Base-by-base conservation (phyloP, 2,888 invertebrate genomes). In the Leptarthrus brevirostris region DNA sequence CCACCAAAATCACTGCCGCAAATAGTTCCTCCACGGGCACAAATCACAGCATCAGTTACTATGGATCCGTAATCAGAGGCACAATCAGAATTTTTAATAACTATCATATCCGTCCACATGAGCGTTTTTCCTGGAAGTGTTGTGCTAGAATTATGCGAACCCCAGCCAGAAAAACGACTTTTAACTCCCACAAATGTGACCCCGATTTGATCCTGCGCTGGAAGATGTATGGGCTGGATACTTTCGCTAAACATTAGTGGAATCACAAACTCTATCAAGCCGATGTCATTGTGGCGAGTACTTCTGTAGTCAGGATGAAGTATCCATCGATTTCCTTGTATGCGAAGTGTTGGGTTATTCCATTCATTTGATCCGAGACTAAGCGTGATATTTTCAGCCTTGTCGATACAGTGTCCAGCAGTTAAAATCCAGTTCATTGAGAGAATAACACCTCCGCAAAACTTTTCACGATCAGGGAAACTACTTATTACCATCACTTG, bases 111-210 rank as follows among this genome's bases (percentile, higher is more conserved):
- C 4, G 22, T 36, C 58, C 70, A 74, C 26, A 61, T 49, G 3
- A 74, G 52, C 5, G 3, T 12, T 6, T 40, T 16, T 26, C 47
- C 52, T 20, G 53, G 53, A 3, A 24, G 47, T 20, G n/a, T 5
- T 8, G 8, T 16, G 16, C 64, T 40, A 8, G 40, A 12, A 10
- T 30, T 10, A 36, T 52, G 49, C 52, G 10, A 10, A 40, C 70
- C 74, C 74, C 74, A 74, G n/a, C 74, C 74, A 30, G 70, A 20
- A 14, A 24, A 49, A 16, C 49, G 36, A 0, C 54, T 24, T 52
- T 74, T 70, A 44, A 74, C 74, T 52, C 74, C 74, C 34, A 70
- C 74, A 61, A 74, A 74, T n/a, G 52, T 40, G 8, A 74, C 14
- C 10, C 22, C 74, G 12, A 6, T 61, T 61, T 74, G 74, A 58